These are phyloP conservation scores for Xenops minutus DNA, from an alignment of 2,797 vertebrate genomes.

Conservation along the genomic window DNA sequence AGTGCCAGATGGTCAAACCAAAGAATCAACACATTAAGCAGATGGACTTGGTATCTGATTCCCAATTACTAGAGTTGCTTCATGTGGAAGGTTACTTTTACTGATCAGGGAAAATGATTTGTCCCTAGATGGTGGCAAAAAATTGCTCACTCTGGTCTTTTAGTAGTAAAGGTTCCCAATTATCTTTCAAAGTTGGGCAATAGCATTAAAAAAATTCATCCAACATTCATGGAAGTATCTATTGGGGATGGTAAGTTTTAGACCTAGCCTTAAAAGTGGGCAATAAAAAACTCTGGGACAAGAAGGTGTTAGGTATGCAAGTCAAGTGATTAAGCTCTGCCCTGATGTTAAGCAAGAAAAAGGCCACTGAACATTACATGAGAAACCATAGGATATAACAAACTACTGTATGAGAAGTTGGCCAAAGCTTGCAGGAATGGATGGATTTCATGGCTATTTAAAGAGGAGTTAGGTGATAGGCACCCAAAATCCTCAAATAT, in stretches of 20 bases:
- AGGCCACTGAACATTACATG: rapidly evolving
- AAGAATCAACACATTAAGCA: conserved; percentile 42
- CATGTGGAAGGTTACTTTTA: neutral
- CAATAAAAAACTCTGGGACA: neutral
- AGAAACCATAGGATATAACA: neutral
- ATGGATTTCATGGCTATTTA: rapidly evolving
- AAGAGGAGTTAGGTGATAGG: neutral
- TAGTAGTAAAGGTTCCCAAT: neutral
- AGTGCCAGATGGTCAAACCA: conserved; percentile 58
- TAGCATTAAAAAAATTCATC: neutral
- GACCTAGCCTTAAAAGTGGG: neutral
- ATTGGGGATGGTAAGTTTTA: neutral
- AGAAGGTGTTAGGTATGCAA: neutral
- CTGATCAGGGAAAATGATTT: conserved; percentile 12
- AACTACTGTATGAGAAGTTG: neutral
- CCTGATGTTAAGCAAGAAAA: neutral
- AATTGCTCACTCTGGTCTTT: neutral
- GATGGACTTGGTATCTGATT: conserved; percentile 53
- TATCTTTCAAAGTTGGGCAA: neutral
- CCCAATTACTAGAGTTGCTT: conserved; percentile 18
- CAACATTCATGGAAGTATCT: rapidly evolving
- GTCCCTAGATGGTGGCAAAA: conserved; percentile 50
- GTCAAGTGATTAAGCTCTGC: neutral
- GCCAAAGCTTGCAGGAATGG: neutral
- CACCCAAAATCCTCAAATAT: neutral